Base-by-base conservation (phyloP, 64 coral and sea anemone species). In the Montipora sp. region DNA sequence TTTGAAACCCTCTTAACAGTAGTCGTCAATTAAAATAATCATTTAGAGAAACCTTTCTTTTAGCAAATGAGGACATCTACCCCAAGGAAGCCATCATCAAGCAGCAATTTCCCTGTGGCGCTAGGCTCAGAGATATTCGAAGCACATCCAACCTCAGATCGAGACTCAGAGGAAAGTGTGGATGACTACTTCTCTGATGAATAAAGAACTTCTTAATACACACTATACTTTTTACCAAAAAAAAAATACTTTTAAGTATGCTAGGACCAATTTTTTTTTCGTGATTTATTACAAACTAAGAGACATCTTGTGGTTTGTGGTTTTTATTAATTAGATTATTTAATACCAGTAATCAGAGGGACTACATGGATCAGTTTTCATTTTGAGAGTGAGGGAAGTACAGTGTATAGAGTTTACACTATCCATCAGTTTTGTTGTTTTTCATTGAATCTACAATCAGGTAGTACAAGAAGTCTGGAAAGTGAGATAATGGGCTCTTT, bases 121-220 rank as follows among this genome's bases (percentile, higher is more conserved):
- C 1, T 69, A 59, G 49, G 79, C 55, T 87, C 78, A 51, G 80
- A 85, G 18, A 20, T 96, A 67, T 96, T 96, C 84, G 94, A 96
- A 47, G 94, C 82, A 8, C 78, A 78, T 27, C 77, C 75, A 14
- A 47, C 88, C 18, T 89, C 90, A 14, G 94, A 95, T 80, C 78
- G 43, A 48, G 94, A 96, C 68, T 83, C 84, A 12, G 94, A 92
- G 9, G 90, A 89, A 47, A 90, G 71, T 21, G 68, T 59, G 47
- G 83, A 93, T 23, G 83, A 96, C 27, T 96, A 93, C 77, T 93
- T 84, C 59, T 93, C 92, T 8, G 92, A 93, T 59, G 83, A 93
- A 80, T 88, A 80, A 81, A 36, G 59, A n/a, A 2, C 14, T 14
- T 3, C 14, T 23, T 71, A 71, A 15, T 36, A 36, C 36, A 36